phyloP scores from a whole-genome alignment of 2,888 invertebrate species.

The Drosophila formosana region DNA sequence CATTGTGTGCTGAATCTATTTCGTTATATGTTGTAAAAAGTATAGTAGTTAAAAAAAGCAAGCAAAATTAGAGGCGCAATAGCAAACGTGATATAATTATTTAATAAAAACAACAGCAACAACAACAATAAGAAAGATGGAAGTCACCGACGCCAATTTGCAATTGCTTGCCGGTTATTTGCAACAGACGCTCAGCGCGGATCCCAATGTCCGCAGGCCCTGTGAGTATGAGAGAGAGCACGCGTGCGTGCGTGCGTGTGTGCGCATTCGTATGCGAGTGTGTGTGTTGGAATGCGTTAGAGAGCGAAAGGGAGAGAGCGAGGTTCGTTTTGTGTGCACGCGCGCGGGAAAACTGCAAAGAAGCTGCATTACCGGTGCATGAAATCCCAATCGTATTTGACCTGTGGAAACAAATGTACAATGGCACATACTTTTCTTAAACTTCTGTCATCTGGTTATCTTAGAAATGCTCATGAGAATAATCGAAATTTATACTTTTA shows the following conservation, averaged over 20 bases:
- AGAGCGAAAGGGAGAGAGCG: conserved; percentile 20
- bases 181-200: conserved; percentile 94
- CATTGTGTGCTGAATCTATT: conserved; percentile 56
- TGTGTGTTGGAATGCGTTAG: background rate
- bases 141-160: conserved; percentile 94
- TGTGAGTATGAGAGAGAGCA: conserved; percentile 87
- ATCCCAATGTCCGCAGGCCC: conserved; percentile 92
- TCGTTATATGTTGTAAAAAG: conserved; percentile 51
- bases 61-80: conserved; percentile 25
- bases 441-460: background rate
- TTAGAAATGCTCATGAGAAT: background rate
- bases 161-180: conserved; percentile 93
- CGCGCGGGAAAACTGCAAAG: conserved; percentile 66
- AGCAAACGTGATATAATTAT: conserved; percentile 31
- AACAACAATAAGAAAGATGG: conserved; percentile 87
- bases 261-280: background rate
- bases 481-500: conserved; percentile 80
- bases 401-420: background rate
- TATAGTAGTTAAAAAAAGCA: conserved; percentile 29
- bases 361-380: conserved; percentile 15
- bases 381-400: background rate
- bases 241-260: conserved; percentile 36
- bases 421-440: background rate
- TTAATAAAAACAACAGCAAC: conserved; percentile 12
- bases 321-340: conserved; percentile 13